Conservation (phyloP, 2,113 vertebrate genomes). For the Echinops telfairi region DNA sequence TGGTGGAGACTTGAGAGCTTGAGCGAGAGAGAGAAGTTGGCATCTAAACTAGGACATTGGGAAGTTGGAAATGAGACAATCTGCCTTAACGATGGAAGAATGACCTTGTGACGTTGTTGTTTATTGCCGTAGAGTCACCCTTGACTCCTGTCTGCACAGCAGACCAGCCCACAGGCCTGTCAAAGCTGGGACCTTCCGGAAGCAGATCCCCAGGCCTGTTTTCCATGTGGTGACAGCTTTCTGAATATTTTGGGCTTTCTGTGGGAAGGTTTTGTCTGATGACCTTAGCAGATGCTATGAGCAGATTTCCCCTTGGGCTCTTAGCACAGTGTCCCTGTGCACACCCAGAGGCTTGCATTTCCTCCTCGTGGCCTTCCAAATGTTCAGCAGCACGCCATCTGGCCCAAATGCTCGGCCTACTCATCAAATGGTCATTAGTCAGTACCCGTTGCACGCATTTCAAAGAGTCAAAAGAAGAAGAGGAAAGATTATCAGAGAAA, state of each 20-base stretch:
- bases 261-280: background rate
- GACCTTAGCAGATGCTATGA: background rate
- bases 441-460: background rate
- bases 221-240: background rate
- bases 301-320: background rate
- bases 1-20: background rate
- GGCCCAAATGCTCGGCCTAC: background rate
- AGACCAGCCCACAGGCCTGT: background rate
- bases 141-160: background rate
- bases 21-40: background rate
- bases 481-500: conserved; percentile 14
- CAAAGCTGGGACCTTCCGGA: background rate
- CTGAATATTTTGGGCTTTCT: background rate
- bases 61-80: background rate
- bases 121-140: background rate
- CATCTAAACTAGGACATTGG: conserved; percentile 14
- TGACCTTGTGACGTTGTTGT: background rate
- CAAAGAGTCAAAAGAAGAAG: conserved; percentile 1
- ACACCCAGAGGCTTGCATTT: background rate
- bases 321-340: background rate
- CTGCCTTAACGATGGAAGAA: background rate
- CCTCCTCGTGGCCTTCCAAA: background rate
- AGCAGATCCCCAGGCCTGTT: background rate
- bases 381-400: conserved; percentile 15
- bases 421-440: conserved; percentile 5